These are phyloP conservation scores for Gonatopus flavifemur DNA, from an alignment of 1,140 invertebrate species.

Conservation along the genomic window DNA sequence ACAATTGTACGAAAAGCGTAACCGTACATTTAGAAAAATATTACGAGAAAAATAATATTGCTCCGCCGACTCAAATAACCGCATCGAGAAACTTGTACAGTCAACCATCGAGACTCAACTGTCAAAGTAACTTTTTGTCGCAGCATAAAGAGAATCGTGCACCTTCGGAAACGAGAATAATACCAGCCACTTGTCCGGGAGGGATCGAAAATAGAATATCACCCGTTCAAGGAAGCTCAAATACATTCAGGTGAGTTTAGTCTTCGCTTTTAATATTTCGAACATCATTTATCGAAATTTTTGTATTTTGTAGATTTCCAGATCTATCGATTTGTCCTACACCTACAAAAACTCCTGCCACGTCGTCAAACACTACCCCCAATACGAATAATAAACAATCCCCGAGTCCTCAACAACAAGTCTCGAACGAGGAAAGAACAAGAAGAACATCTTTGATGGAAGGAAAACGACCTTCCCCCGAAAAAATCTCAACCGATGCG, in stretches of 20 bases:
- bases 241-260: neutral
- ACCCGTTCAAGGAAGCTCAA: too few species aligned
- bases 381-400: too few species aligned
- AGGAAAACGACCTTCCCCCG: too few species aligned
- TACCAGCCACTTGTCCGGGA: slow-evolving; percentile 9
- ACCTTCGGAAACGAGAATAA: too few species aligned
- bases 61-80: slow-evolving; percentile 9
- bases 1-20: slow-evolving; percentile 83
- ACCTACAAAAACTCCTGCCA: too few species aligned
- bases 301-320: slow-evolving; percentile 5
- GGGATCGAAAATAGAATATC: slow-evolving; percentile 14
- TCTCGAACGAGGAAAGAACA: too few species aligned
- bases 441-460: too few species aligned
- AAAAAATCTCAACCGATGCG: too few species aligned
- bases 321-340: slow-evolving; percentile 6
- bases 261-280: neutral
- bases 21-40: slow-evolving; percentile 62
- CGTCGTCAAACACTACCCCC: too few species aligned
- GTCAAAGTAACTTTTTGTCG: slow-evolving; percentile 9
- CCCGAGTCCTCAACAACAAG: too few species aligned
- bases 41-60: slow-evolving; percentile 26
- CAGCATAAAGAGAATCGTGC: neutral
- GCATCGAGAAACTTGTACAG: slow-evolving; percentile 9
- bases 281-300: neutral
- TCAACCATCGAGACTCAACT: slow-evolving; percentile 11